A percentile compares a stretch with the other conserved stretches of the same genome.
Evolutionary conservation across 2,797 vertebrate species (phyloP).

Genomic region (Danio kyathit): DNA sequence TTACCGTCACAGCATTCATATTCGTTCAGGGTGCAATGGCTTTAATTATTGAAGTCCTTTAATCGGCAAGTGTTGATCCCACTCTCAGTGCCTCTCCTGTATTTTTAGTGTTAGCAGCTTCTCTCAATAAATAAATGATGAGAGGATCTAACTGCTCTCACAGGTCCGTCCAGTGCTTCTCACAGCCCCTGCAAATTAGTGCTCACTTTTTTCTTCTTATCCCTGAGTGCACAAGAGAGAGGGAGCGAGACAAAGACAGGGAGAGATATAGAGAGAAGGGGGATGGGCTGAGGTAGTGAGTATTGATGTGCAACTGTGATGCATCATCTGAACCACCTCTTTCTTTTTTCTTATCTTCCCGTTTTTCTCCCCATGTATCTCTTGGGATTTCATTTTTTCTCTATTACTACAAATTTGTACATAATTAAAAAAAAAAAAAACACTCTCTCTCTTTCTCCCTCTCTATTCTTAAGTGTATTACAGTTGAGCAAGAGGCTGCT

Average conservation of each 20-base stretch:
- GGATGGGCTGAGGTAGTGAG: conserved; percentile 14
- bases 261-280: neutral
- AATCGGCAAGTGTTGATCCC: conserved; percentile 36
- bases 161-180: conserved; percentile 22
- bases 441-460: conserved; percentile 58
- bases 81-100: conserved; percentile 20
- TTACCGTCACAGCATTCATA: conserved; percentile 51
- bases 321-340: conserved; percentile 28
- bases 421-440: neutral
- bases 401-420: neutral
- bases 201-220: conserved; percentile 29
- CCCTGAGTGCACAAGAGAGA: neutral
- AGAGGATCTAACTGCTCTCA: conserved; percentile 41
- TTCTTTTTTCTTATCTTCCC: conserved; percentile 16
- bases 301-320: conserved; percentile 40
- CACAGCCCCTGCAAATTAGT: conserved; percentile 28
- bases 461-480: conserved; percentile 59
- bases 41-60: conserved; percentile 49
- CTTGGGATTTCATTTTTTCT: neutral
- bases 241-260: too few species aligned
- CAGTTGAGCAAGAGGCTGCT: conserved; percentile 66
- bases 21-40: conserved; percentile 15
- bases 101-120: conserved; percentile 35
- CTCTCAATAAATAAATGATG: conserved; percentile 47
- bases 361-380: conserved; percentile 5